Percentiles rank a stretch among this genome's conserved stretches.
phyloP scores from a whole-genome alignment of 2,113 vertebrate species.

The Sturnira hondurensis region DNA sequence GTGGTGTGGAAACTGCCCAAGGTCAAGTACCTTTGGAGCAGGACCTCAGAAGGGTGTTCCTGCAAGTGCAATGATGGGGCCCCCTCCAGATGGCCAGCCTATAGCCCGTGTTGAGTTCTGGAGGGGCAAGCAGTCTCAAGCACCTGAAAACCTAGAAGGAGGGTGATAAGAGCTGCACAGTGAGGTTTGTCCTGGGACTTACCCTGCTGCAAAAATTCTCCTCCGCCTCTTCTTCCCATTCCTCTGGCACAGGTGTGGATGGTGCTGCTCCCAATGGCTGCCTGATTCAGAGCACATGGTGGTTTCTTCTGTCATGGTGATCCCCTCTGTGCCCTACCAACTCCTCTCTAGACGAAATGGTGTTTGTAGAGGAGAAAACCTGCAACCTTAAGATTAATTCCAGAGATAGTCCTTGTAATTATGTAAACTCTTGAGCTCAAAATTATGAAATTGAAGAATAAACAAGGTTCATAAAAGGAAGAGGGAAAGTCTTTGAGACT shows the following conservation, averaged over 20 bases:
- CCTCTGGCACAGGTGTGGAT: slow-evolving; percentile 30
- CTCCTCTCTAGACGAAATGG: slow-evolving; percentile 51
- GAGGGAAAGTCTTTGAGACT: slow-evolving; percentile 69
- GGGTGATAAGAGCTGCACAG: slow-evolving; percentile 27
- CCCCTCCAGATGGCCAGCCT: slow-evolving; percentile 51
- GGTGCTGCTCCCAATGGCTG: not conserved
- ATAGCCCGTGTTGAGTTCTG: not conserved
- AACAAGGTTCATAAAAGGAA: slow-evolving; percentile 66
- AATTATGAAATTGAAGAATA: slow-evolving; percentile 10
- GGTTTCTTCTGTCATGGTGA: not conserved
- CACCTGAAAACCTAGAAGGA: not conserved
- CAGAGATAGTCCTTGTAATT: slow-evolving; percentile 22
- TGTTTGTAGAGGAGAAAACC: slow-evolving; percentile 41
- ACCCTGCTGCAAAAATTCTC: not conserved
- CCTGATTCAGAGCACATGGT: not conserved
- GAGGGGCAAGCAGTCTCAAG: slow-evolving; percentile 14
- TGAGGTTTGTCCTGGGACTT: not conserved
- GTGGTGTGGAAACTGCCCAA: slow-evolving; percentile 80
- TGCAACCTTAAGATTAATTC: slow-evolving; percentile 61
- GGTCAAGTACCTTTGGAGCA: slow-evolving; percentile 76
- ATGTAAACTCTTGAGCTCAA: slow-evolving; percentile 26
- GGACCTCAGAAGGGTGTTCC: slow-evolving; percentile 57
- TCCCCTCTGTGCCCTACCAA: not conserved
- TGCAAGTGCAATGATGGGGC: slow-evolving; percentile 45
- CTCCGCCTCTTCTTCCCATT: not conserved